phyloP scores from a whole-genome alignment of 2,888 invertebrate species.

The Nomada ferruginata region DNA sequence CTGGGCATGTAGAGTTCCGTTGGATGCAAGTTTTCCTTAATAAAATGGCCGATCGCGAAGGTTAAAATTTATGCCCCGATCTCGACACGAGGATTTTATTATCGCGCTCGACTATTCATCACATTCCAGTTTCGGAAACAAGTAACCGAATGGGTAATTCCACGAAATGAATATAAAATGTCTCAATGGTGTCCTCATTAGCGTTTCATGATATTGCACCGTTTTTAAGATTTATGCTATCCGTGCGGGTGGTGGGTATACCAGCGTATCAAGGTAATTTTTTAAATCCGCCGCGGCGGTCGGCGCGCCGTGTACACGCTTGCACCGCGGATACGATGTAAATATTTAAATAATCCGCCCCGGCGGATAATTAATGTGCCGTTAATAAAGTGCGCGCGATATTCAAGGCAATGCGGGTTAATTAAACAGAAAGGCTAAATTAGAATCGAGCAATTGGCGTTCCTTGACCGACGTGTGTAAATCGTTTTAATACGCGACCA shows the following conservation, averaged over 20 bases:
- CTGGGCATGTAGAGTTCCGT: neutral
- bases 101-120: conserved; percentile 57
- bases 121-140: conserved; percentile 60
- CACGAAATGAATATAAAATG: conserved; percentile 71
- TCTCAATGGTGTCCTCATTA: conserved; percentile 72
- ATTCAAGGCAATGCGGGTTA: conserved; percentile 44
- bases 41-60: conserved; percentile 29
- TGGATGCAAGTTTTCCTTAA: conserved; percentile 27
- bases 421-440: conserved; percentile 45
- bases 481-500: conserved; percentile 36
- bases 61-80: conserved; percentile 37
- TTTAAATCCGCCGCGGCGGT: conserved; percentile 61
- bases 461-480: conserved; percentile 16
- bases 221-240: conserved; percentile 67
- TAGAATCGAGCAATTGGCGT: conserved; percentile 7
- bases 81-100: conserved; percentile 59
- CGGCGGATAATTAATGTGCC: conserved; percentile 62
- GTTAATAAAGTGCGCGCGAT: conserved; percentile 51
- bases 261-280: conserved; percentile 55
- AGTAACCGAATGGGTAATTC: conserved; percentile 67
- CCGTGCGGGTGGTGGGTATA: conserved; percentile 55
- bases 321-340: conserved; percentile 36
- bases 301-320: conserved; percentile 37
- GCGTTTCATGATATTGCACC: conserved; percentile 70
- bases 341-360: conserved; percentile 66